phyloP scores from a whole-genome alignment of 2,113 vertebrate species.

The Pardalotus punctatus region DNA sequence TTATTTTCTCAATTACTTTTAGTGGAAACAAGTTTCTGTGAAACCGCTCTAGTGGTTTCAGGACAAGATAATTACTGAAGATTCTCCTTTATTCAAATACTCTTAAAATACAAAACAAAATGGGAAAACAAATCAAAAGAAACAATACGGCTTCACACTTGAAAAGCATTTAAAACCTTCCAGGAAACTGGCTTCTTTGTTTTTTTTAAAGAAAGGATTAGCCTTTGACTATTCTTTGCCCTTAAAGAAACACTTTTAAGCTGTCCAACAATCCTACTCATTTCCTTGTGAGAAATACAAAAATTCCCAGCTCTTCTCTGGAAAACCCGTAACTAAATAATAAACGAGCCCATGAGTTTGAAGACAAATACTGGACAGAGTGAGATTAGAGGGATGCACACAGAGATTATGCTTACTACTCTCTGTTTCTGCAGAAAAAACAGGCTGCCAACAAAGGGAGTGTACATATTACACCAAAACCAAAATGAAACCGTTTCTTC shows the following conservation, averaged over 20 bases:
- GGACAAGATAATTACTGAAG: background rate
- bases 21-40: background rate
- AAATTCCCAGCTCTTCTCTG: conserved; percentile 23
- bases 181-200: background rate
- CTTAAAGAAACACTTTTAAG: background rate
- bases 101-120: background rate
- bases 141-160: background rate
- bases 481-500: background rate
- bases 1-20: background rate
- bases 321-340: background rate
- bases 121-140: background rate
- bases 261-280: background rate
- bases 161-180: background rate
- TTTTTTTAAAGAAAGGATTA: background rate
- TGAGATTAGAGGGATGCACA: background rate
- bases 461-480: background rate
- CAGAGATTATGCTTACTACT: background rate
- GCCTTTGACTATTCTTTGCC: background rate
- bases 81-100: background rate
- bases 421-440: background rate
- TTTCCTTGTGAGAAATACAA: background rate
- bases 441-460: background rate
- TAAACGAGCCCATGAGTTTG: background rate
- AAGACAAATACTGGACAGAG: background rate
- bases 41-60: background rate